Base-by-base conservation (phyloP, 2,113 vertebrate species). In the Vombatus ursinus region DNA sequence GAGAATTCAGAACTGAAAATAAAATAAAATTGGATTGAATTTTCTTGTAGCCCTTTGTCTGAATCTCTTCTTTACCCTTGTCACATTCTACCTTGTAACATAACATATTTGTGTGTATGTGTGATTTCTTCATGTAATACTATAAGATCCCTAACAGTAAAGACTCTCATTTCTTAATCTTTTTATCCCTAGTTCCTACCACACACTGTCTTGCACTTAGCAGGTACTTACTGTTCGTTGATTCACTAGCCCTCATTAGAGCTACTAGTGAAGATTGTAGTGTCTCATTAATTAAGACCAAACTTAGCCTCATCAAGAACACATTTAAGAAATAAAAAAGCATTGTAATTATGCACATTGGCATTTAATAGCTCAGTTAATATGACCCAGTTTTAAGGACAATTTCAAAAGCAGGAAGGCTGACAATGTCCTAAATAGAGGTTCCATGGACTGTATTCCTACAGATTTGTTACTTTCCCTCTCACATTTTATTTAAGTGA, bases 341-440 rank as follows among this genome's bases (percentile, higher is more conserved):
- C 68, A 84, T 84, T 84, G 68, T 84, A 84, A 84, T 84, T 97
- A 97, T 53, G 91, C 96, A 93, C 96, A 97, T 96, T 97, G 96
- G 96, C 93, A 96, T 97, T 96, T 97, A 93, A 96, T 97, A 96
- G 97, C 97, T 97, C 95, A 90, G 95, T 94, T 97, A 95, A 96
- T 97, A 77, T 96, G 97, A 96, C 98, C 98, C 94, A 97, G 93
- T 84, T 98, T 98, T 96, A 57, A 95, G 92, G 93, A 96, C 92
- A 92, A 90, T 97, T 96, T 96, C 95, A 96, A 97, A 97, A 97
- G 95, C 93, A 97, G 96, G 93, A 31, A 61, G 50, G 14, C 96
- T 93, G 97, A 48, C 50, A 90, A 10, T 95, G 95, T 92, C 94
- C 95, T 97, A 96, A 97, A 97, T 97, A 96, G 97, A 95, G 92